Percentiles rank a stretch among this genome's conserved stretches.
Evolutionary conservation across 2,888 invertebrate genomes (phyloP).

Genomic region (Nasonia oneida): DNA sequence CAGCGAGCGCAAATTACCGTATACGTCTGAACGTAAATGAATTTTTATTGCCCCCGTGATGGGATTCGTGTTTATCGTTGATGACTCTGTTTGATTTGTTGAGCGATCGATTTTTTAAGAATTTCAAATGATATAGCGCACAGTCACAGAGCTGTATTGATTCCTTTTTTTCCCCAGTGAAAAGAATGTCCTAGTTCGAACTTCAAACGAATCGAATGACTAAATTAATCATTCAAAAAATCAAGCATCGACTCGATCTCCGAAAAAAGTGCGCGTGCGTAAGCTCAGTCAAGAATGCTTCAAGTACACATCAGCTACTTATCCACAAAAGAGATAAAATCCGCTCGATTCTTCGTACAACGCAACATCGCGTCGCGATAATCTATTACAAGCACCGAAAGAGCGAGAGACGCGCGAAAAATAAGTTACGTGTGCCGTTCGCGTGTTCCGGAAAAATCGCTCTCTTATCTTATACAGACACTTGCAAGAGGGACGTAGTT

Average conservation of each 20-base stretch:
- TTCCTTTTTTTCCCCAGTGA: neutral
- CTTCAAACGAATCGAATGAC: no score
- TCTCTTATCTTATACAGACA: neutral
- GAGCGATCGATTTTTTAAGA: neutral
- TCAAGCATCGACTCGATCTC: neutral
- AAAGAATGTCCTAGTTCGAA: no score
- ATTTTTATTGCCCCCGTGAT: constrained; percentile 20
- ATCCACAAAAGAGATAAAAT: neutral
- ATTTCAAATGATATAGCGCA: neutral
- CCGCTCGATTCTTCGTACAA: neutral
- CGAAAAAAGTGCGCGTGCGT: neutral
- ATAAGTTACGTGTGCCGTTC: constrained; percentile 6
- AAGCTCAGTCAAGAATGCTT: neutral
- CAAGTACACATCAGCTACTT: neutral
- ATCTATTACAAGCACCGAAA: neutral
- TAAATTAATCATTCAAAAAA: no score
- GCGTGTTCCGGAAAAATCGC: neutral
- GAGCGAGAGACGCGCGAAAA: neutral
- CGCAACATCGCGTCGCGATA: neutral
- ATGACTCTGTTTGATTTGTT: neutral
- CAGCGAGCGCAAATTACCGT: constrained; percentile 24
- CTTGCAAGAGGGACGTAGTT: neutral
- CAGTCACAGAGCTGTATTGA: neutral
- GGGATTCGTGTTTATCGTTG: neutral
- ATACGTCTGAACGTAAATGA: neutral